Evolutionary conservation across 2,113 vertebrate species (phyloP).

Genomic region (Platanista minor): DNA sequence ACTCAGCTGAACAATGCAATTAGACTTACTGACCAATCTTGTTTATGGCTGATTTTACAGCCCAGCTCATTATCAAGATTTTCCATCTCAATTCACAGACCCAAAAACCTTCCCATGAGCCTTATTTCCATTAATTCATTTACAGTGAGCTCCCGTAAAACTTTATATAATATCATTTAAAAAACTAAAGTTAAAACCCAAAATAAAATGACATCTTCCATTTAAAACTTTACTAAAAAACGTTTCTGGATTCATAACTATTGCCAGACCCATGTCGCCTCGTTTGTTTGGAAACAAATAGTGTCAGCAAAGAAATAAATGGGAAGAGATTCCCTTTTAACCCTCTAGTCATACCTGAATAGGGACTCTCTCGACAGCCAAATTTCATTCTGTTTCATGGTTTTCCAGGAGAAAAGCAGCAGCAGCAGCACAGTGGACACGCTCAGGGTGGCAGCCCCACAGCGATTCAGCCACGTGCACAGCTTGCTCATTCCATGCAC

Average conservation of each 20-base stretch:
- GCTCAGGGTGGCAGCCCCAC: slow-evolving; percentile 82
- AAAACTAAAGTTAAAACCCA: not conserved
- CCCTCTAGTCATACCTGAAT: slow-evolving; percentile 85
- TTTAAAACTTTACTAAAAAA: not conserved
- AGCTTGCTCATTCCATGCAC: slow-evolving; percentile 91
- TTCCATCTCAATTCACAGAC: not conserved
- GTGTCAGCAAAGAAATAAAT: not conserved
- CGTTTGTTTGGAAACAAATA: not conserved
- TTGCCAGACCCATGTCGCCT: not conserved
- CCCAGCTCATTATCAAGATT: not conserved
- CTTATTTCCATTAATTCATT: slow-evolving; percentile 15
- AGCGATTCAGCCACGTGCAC: slow-evolving; percentile 83
- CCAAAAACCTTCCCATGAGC: not conserved
- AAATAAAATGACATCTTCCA: not conserved
- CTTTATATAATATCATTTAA: not conserved
- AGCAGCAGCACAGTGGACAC: slow-evolving; percentile 87
- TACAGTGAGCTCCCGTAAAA: not conserved
- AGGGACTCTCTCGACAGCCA: slow-evolving; percentile 96
- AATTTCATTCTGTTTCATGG: slow-evolving; percentile 92
- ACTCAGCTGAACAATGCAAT: not conserved
- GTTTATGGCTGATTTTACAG: not conserved
- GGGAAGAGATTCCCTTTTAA: not conserved
- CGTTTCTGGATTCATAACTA: not conserved
- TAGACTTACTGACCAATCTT: not conserved
- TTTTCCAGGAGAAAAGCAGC: slow-evolving; percentile 95